Base-by-base conservation (phyloP, 2,888 invertebrate species). In the Drepanosiphum platanoidis region DNA sequence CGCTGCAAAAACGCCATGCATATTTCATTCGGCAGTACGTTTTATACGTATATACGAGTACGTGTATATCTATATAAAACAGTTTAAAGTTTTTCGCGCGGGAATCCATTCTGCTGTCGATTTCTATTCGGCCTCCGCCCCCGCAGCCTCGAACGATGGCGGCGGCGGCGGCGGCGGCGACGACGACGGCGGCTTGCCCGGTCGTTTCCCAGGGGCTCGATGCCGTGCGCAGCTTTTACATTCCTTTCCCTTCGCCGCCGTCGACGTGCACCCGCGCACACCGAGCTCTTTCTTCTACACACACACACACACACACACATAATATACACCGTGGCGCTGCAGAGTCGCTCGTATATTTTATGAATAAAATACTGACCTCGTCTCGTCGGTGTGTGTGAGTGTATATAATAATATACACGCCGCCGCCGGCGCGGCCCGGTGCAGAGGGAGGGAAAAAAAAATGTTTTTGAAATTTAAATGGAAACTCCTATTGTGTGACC, bases 201-300 rank as follows among this genome's bases (percentile, higher is more conserved):
- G 84, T 70, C 75, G 84, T 84, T 77, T 84, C 84, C 84, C 84
- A 68, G 75, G 84, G 84, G 84, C 58, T 68, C 68, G 66, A 83
- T 15, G 30, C 75, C 75, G 15, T 36, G 72, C 32, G 42, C 70
- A 70, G 70, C 70, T 80, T 80, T 70, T 80, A 36, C 80, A 58
- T 70, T 70, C 70, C 52, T 80, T 79, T 32, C 32, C 61, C 39
- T 36, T 18, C 64, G 8, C 27, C 27, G 30, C 36, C 30, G 7
- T 18, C 4, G 15, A 22, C 13, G 22, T 32, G 70, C 36, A 70
- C 72, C 32, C 52, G n/a, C 32, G 7, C 46, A 7, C 22, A 2
- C 18, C 3, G 61, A 61, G 11, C 61, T 27, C 77, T 36, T 75
- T 61, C 34, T 75, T 58, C 52, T 13, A 3, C 22, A 11, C 39